phyloP scores from a whole-genome alignment of 2,113 vertebrate genomes.

The Dunckerocampus dactyliophorus region DNA sequence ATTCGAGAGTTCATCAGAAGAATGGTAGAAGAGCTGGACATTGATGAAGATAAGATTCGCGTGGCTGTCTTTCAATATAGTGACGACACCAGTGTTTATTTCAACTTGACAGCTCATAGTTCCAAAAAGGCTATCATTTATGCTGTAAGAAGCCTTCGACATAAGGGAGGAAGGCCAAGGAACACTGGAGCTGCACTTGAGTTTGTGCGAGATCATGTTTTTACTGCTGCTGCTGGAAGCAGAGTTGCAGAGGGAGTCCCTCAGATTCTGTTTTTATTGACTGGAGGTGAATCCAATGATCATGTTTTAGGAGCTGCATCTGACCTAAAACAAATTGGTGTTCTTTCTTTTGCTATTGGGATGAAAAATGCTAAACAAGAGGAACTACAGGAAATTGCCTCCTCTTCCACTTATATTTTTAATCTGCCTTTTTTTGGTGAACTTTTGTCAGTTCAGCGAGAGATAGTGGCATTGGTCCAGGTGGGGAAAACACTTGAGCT shows the following conservation, averaged over 20 bases:
- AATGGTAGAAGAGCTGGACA: conserved; percentile 62
- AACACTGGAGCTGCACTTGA: conserved; percentile 84
- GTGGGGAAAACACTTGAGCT: conserved; percentile 55
- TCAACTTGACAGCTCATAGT: conserved; percentile 65
- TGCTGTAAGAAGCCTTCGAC: conserved; percentile 78
- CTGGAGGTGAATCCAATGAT: conserved; percentile 78
- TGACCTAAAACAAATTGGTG: conserved; percentile 72
- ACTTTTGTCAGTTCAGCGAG: conserved; percentile 74
- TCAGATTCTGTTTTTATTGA: conserved; percentile 84
- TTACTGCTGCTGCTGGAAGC: conserved; percentile 81
- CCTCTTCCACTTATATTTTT: conserved; percentile 75
- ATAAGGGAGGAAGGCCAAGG: conserved; percentile 79
- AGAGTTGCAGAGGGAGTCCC: conserved; percentile 78
- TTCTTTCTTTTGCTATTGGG: conserved; percentile 81
- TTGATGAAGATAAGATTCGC: conserved; percentile 56
- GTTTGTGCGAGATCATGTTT: conserved; percentile 73
- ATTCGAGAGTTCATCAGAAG: conserved; percentile 69
- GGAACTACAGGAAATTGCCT: conserved; percentile 82
- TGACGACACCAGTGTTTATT: conserved; percentile 54
- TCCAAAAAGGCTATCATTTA: conserved; percentile 78
- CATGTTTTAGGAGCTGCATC: conserved; percentile 68
- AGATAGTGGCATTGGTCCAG: conserved; percentile 64
- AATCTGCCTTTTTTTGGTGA: conserved; percentile 79
- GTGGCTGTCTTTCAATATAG: conserved; percentile 71
- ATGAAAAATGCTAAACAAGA: conserved; percentile 74